Base-by-base conservation (phyloP, 2,888 invertebrate species). In the Sminthurides aquaticus region DNA sequence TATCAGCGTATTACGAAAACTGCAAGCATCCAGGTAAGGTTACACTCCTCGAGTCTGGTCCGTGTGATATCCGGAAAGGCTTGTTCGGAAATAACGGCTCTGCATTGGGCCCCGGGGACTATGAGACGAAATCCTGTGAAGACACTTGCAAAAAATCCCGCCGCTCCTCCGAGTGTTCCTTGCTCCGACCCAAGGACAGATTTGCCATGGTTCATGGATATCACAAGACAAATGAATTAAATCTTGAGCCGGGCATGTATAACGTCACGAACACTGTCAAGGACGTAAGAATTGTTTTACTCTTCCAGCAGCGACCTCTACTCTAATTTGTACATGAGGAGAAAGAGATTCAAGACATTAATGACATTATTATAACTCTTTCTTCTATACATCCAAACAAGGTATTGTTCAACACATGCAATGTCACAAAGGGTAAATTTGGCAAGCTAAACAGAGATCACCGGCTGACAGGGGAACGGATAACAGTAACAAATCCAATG, bases 41-140 rank as follows among this genome's bases (percentile, higher is more conserved):
- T 34, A 34, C 43, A 15, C 15, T 34, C 43, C 43, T 34, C 15
- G 8, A 34, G 15, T 34, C 43, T 11, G 43, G 43, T n/a, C 62
- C 62, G 24, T 62, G 62, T 26, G 57, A 62, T 55, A 25, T 62
- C 48, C 55, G 62, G 1, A 55, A 34, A 34, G 5, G n/a, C 34
- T 56, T 43, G 18, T 62, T 57, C 18, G 29, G 49, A 26, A 1
- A 15, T 24, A 18, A 24, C 34, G 65, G 65, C 0, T 24, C 34
- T n/a, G 5, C 62, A 5, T 20, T 66, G 1, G 65, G 62, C 1
- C 65, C 65, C 3, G 65, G 58, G 22, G 59, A 57, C 27, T 66
- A 66, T 20, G 59, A 66, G 2, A 11, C 58, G 0, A 66, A 61
- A 57, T 62, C 58, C 26, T 58, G 62, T 1, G 2, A 54, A 1